Base-by-base conservation (phyloP, 1,140 invertebrate species). In the Acyrthosiphon pisum region DNA sequence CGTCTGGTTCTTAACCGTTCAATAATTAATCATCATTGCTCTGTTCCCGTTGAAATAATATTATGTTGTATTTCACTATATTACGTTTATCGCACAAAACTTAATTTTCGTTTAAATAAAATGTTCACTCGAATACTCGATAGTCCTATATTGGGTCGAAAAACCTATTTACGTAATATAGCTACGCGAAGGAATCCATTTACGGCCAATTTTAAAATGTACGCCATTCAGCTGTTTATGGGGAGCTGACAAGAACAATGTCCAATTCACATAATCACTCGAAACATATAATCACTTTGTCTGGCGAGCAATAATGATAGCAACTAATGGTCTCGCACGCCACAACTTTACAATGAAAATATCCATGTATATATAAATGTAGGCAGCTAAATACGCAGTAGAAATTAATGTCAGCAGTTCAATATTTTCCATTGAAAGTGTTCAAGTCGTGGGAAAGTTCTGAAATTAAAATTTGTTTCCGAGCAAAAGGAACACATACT, bases 231-330 rank as follows among this genome's bases (percentile, higher is more conserved):
- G 23, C 48, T 41, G 50, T 56, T 56, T 89, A 37, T 89, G 48
- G 44, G 3, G 88, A 90, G 23, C 37, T n/a, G 89, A 90, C 37
- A 41, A 68, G 48, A 56, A 89, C 50, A 56, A 89, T 88, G 86
- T n/a, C 41, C 35, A 35, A 37, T 90, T 60, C 88, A 23, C 88
- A 37, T 60, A 56, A 90, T 90, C 87, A 53, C 87, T 88, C 18
- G 44, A 88, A 88, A 60, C 89, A 44, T 35, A 88, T 90, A 90
- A 90, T 90, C 88, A 90, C 53, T 90, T 90, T 90, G 89, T 68
- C 87, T 68, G 89, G 41, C 14, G 23, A 60, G 56, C 37, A 90
- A 68, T 68, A 90, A 90, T 68, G 89, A 90, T 90, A 26, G 89
- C 68, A 68, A 60, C 37, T 90, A 90, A 90, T 68, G 88, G 88